phyloP scores from a whole-genome alignment of 2,888 invertebrate genomes.

The Augiades crinisus region DNA sequence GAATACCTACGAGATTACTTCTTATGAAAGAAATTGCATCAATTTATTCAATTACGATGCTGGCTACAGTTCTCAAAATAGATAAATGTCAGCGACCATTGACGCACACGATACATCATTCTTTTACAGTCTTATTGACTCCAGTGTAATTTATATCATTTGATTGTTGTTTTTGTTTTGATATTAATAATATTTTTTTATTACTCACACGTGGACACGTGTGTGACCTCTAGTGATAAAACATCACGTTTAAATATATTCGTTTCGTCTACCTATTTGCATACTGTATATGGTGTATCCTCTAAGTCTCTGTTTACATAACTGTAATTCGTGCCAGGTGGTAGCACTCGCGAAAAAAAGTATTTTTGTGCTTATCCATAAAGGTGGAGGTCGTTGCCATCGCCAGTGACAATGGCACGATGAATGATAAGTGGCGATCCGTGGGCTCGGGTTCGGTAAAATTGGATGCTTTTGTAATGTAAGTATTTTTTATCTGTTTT shows the following conservation, averaged over 20 bases:
- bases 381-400: slow-evolving; percentile 28
- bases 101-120: slow-evolving; percentile 25
- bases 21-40: slow-evolving; percentile 21
- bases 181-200: too few relatives aligned
- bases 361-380: slow-evolving; percentile 24
- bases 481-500: slow-evolving; percentile 1
- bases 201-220: too few relatives aligned
- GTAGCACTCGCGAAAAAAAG: neutral
- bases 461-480: neutral
- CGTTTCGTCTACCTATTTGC: slow-evolving; percentile 4
- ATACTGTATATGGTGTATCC: slow-evolving; percentile 1
- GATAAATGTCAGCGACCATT: slow-evolving; percentile 26
- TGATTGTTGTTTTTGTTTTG: neutral
- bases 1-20: neutral
- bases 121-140: too few relatives aligned
- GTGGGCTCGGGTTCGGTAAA: neutral
- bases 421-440: slow-evolving; percentile 15
- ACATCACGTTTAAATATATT: neutral
- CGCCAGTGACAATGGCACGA: slow-evolving; percentile 8
- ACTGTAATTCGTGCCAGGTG: slow-evolving; percentile 10
- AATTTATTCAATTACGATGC: slow-evolving; percentile 19
- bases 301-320: slow-evolving; percentile 17
- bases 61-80: slow-evolving; percentile 24
- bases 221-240: neutral
- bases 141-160: slow-evolving; percentile 15